Evolutionary conservation across 2,888 invertebrate genomes (phyloP), one percentile per base, ranked within the genome.

Genomic region (Matsumyia berberina): DNA sequence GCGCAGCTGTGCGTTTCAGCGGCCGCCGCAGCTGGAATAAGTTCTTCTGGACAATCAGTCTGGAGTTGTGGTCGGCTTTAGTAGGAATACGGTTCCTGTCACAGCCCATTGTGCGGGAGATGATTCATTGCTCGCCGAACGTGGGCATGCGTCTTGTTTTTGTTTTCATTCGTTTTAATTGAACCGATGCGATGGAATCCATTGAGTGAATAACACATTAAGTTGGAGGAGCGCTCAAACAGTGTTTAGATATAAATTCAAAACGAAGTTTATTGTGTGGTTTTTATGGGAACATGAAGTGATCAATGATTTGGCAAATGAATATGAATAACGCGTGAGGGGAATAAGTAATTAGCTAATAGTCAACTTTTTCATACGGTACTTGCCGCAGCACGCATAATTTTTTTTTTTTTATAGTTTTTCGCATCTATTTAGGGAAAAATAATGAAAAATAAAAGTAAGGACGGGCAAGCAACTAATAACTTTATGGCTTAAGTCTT

Each of bases 31-130:
- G 37, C 24, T 19, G 33, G 46, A 83, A 73, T 24, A 55, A 31
- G 33, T 58, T 39, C 39, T 29, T 29, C 24, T 51, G 60, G 80
- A 66, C 80, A 80, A 80, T 85, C 74, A 76, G 85, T 80, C 74
- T 66, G 73, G 74, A 85, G 73, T 64, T 85, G 37, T 12, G 53
- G 49, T 49, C 58, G 69, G 51, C 11, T 82, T 33, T 55, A 67
- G 31, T 57, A 69, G 51, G 39, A 66, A 62, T 37, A 49, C 51
- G 24, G 35, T 64, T 70, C 57, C 51, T 76, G 31, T 1, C 24
- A 17, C 55, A 57, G 42, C 33, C 67, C 15, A 31, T 60, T 83
- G 60, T 44, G 74, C 31, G 60, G 44, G 29, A 51, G 53, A 85
- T 80, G 74, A 76, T 74, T 80, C 67, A 85, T 60, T 33, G 35